Conservation (phyloP, 2,113 vertebrate genomes). For the Stictonetta naevosa region DNA sequence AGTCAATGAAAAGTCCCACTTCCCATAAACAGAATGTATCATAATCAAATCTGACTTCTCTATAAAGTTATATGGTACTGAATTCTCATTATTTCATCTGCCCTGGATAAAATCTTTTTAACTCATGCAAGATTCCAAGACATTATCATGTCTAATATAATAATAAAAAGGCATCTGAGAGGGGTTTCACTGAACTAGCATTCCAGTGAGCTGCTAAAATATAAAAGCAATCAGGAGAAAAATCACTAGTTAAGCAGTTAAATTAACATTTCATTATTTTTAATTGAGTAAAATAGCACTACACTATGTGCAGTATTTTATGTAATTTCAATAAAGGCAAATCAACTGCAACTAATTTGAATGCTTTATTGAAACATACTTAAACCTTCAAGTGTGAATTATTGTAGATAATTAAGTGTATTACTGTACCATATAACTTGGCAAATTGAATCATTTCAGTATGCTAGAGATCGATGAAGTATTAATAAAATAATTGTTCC, state of each 20-base stretch:
- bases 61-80: neutral
- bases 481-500: slow-evolving; percentile 46
- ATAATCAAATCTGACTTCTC: neutral
- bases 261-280: slow-evolving; percentile 71
- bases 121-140: slow-evolving; percentile 6
- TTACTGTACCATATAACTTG: slow-evolving; percentile 24
- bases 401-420: slow-evolving; percentile 49
- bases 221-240: slow-evolving; percentile 53
- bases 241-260: slow-evolving; percentile 46
- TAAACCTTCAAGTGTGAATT: slow-evolving; percentile 56
- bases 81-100: slow-evolving; percentile 4
- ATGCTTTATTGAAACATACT: slow-evolving; percentile 51
- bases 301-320: slow-evolving; percentile 43
- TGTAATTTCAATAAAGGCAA: slow-evolving; percentile 48
- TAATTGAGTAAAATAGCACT: slow-evolving; percentile 58
- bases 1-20: neutral
- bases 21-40: neutral
- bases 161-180: slow-evolving; percentile 4
- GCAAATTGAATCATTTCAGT: slow-evolving; percentile 39
- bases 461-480: neutral
- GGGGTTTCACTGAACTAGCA: neutral
- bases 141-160: slow-evolving; percentile 16
- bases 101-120: neutral
- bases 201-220: slow-evolving; percentile 46
- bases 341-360: slow-evolving; percentile 58